Evolutionary conservation across 2,113 vertebrate genomes (phyloP), one percentile per base, ranked within the genome.

Genomic region (Alces alces): DNA sequence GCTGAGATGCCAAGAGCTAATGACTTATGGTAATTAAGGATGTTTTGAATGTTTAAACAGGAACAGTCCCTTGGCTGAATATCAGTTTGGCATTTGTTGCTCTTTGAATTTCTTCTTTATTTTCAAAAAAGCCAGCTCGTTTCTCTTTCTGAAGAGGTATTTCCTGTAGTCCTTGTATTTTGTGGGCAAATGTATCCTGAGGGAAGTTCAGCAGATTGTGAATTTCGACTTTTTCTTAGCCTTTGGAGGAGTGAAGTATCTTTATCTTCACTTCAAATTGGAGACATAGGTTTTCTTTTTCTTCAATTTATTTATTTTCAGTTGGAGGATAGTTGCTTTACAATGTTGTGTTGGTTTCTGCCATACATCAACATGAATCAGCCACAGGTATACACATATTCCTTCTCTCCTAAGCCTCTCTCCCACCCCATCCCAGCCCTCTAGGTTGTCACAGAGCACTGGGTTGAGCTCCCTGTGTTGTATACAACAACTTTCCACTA

Each of bases 21-120:
- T 95, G 96, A 91, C 57, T 85, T 95, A 12, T 3, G 50, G 85
- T 66, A 92, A 45, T 94, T 66, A 76, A 95, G 83, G 60, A 84
- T 96, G 83, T 78, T 96, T 86, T 94, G 50, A 86, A 90, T 95
- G 88, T 96, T 92, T 90, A 93, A 91, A 87, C 60, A 95, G 86
- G 73, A 97, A 39, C 10, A 14, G 61, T 64, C 60, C 83, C 84
- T 90, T 97, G 86, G 86, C 86, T 91, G 86, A 83, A 21, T 58
- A 91, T 73, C 79, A 58, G 13, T 50, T 91, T 94, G 89, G 82
- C 52, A 64, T 95, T 88, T 89, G 47, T 89, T 83, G 70, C 54
- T 90, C 54, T 39, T 96, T 94, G 45, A 78, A 58, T 96, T 90
- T 93, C 54, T 89, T 97, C 82, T 91, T 12, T 58, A 5, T 97